Percentiles rank a stretch among this genome's conserved stretches.
phyloP scores from a whole-genome alignment of 1,140 invertebrate genomes.

The Whitmania pigra region DNA sequence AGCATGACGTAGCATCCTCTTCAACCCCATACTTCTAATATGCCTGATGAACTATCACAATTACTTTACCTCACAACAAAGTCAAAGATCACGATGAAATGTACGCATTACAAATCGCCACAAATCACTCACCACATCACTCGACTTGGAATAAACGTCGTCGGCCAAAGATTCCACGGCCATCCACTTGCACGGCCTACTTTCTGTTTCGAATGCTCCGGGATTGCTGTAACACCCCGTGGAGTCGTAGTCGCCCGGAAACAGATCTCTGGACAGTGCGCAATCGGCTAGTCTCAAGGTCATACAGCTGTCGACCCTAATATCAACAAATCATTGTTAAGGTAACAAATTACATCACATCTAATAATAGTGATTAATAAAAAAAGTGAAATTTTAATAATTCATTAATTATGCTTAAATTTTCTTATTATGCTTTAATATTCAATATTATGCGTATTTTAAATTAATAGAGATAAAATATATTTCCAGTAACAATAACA shows the following conservation, averaged over 20 bases:
- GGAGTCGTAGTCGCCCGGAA: constrained; percentile 89
- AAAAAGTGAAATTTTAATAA: too few species aligned
- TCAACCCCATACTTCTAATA: background rate
- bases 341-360: background rate
- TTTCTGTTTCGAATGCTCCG: constrained; percentile 80
- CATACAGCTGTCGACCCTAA: constrained; percentile 70
- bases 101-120: background rate
- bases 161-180: constrained; percentile 72
- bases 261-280: constrained; percentile 76
- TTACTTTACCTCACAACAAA: background rate
- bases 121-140: constrained; percentile 60
- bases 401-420: too few species aligned
- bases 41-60: background rate
- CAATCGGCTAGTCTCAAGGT: constrained; percentile 79
- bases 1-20: background rate
- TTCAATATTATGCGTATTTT: too few species aligned
- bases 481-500: background rate
- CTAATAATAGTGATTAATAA: too few species aligned
- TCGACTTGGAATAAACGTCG: constrained; percentile 67
- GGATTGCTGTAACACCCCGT: constrained; percentile 85
- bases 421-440: too few species aligned
- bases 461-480: too few species aligned
- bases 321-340: constrained; percentile 21
- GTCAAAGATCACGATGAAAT: background rate
- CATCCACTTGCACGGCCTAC: constrained; percentile 87